These are phyloP conservation scores for Manduca sexta DNA, from an alignment of 1,140 invertebrate genomes.

Conservation along the genomic window DNA sequence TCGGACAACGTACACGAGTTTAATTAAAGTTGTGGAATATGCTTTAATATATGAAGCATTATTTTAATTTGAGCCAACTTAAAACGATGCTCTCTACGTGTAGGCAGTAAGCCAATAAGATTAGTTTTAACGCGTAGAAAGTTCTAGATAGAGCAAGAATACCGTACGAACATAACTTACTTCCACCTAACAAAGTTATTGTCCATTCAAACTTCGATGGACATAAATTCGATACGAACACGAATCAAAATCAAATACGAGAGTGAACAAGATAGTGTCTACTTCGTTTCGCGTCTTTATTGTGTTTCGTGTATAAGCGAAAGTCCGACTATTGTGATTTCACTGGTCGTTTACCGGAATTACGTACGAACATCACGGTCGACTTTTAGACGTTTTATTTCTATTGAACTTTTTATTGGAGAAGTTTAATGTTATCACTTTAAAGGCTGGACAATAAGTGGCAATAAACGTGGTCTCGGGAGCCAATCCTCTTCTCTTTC, in stretches of 20 bases:
- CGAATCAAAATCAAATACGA: constrained; percentile 22
- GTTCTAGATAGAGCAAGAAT: constrained; percentile 1
- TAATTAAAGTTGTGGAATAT: no score
- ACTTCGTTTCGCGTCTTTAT: constrained; percentile 18
- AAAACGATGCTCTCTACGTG: no score
- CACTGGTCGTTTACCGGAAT: constrained; percentile 13
- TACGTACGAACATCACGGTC: constrained; percentile 10
- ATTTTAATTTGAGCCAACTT: no score
- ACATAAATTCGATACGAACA: constrained; percentile 22
- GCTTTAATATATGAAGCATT: no score
- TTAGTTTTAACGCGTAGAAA: constrained; percentile 6
- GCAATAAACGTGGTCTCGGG: constrained; percentile 35
- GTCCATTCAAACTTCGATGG: constrained; percentile 27
- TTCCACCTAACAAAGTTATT: constrained; percentile 18
- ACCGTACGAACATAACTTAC: constrained; percentile 11
- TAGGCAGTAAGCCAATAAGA: no score
- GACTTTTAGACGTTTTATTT: constrained; percentile 9
- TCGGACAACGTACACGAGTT: no score
- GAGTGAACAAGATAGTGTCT: constrained; percentile 19
- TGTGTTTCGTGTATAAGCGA: constrained; percentile 16
- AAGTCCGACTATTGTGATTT: constrained; percentile 16
- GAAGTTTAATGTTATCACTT: constrained; percentile 37
- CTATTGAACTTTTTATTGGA: constrained; percentile 7
- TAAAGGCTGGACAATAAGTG: constrained; percentile 37
- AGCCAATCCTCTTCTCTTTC: constrained; percentile 7